phyloP scores from a whole-genome alignment of 2,888 invertebrate species.

The Cheilosia vulpina region DNA sequence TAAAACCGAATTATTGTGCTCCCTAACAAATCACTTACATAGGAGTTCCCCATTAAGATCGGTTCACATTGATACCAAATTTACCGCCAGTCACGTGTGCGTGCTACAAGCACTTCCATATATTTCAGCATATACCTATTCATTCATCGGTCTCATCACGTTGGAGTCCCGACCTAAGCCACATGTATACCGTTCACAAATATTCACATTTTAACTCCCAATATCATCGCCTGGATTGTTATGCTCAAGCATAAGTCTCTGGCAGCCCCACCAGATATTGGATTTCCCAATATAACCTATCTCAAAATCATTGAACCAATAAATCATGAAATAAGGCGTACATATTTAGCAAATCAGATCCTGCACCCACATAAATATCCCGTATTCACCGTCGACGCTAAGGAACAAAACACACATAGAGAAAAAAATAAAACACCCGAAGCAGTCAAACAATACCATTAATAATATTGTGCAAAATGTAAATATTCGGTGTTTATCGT shows the following conservation, averaged over 20 bases:
- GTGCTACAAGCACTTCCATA: background rate
- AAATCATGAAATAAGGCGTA: slow-evolving; percentile 22
- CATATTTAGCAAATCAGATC: slow-evolving; percentile 20
- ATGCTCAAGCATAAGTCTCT: background rate
- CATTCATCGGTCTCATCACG: slow-evolving; percentile 1
- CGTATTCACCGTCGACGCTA: too few species aligned
- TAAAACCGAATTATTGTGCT: background rate
- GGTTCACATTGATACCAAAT: background rate
- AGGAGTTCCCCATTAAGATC: background rate
- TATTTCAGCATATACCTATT: background rate
- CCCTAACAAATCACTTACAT: background rate
- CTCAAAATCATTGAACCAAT: slow-evolving; percentile 25
- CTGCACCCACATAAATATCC: slow-evolving; percentile 3
- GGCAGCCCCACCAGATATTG: slow-evolving; percentile 1
- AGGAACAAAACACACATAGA: background rate
- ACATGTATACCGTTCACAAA: slow-evolving; percentile 17
- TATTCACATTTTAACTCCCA: slow-evolving; percentile 13
- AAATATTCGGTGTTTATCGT: background rate
- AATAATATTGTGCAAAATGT: background rate
- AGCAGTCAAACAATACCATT: background rate
- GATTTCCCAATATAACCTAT: slow-evolving; percentile 12
- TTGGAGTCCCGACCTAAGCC: slow-evolving; percentile 3
- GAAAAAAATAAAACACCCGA: background rate
- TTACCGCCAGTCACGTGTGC: background rate
- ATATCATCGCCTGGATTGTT: slow-evolving; percentile 12